Percentiles rank a stretch among this genome's conserved stretches.
Conservation (phyloP, 2,888 invertebrate species). For the Tenthredo amoena region DNA sequence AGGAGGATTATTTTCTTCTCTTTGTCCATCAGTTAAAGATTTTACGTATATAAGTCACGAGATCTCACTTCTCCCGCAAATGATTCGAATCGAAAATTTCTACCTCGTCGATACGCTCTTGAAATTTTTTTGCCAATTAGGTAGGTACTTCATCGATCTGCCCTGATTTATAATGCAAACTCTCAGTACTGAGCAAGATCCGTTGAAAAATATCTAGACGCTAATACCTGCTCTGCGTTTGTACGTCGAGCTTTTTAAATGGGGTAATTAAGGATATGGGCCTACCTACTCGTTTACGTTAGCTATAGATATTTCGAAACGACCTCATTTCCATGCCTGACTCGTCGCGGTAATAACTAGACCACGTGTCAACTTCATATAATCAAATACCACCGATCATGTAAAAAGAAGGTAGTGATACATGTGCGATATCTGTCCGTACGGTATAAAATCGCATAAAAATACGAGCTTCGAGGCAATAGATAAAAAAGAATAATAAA, state of each 20-base stretch:
- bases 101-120: neutral
- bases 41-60: slow-evolving; percentile 45
- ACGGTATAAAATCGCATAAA: neutral
- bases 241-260: neutral
- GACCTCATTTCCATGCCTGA: neutral
- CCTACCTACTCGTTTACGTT: neutral
- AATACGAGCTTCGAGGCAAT: neutral
- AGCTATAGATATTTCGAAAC: neutral
- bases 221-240: neutral
- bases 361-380: neutral
- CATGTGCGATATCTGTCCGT: neutral
- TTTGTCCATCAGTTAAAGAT: slow-evolving; percentile 56
- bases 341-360: neutral
- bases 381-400: neutral
- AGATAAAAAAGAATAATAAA: neutral
- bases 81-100: neutral
- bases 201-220: neutral
- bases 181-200: neutral
- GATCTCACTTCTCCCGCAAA: neutral
- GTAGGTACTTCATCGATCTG: neutral
- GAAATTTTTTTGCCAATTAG: neutral
- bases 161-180: neutral
- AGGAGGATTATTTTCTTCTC: slow-evolving; percentile 61
- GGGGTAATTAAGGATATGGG: neutral
- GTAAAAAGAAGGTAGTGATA: neutral